Conservation (phyloP, 2,113 vertebrate genomes). For the Pachycephala philippinensis region DNA sequence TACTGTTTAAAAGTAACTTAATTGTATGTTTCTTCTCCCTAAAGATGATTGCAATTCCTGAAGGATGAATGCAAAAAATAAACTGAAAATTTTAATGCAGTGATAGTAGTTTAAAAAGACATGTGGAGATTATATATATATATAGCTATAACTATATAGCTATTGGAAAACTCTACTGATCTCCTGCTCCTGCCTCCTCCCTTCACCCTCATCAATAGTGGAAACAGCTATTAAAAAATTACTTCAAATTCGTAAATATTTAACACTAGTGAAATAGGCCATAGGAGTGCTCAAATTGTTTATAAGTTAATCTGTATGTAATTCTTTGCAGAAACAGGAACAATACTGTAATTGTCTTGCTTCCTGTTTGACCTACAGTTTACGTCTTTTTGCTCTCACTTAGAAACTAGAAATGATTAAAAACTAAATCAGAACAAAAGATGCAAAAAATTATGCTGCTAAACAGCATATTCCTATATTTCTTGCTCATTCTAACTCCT, state of each 20-base stretch:
- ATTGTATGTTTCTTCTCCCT: neutral
- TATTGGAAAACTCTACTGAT: neutral
- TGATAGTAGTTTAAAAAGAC: neutral
- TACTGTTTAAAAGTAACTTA: neutral
- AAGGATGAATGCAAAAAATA: neutral
- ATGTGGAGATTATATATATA: too few relatives aligned
- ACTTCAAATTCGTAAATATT: neutral
- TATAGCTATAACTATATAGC: neutral
- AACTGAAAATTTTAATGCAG: neutral
- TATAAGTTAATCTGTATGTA: neutral
- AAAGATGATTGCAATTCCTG: neutral
- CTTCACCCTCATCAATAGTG: neutral
- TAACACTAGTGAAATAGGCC: neutral
- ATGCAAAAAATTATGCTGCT: neutral
- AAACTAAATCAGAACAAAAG: neutral
- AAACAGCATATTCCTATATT: neutral
- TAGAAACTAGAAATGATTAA: neutral
- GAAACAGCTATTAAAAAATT: neutral
- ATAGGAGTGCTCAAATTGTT: neutral
- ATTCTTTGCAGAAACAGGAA: neutral
- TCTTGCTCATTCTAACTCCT: neutral
- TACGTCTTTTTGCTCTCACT: neutral
- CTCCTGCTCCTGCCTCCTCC: fast-evolving
- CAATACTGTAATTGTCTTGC: neutral
- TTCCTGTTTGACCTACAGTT: neutral